Conservation (phyloP, 1,140 invertebrate species). For the Anadara kagoshimensis region DNA sequence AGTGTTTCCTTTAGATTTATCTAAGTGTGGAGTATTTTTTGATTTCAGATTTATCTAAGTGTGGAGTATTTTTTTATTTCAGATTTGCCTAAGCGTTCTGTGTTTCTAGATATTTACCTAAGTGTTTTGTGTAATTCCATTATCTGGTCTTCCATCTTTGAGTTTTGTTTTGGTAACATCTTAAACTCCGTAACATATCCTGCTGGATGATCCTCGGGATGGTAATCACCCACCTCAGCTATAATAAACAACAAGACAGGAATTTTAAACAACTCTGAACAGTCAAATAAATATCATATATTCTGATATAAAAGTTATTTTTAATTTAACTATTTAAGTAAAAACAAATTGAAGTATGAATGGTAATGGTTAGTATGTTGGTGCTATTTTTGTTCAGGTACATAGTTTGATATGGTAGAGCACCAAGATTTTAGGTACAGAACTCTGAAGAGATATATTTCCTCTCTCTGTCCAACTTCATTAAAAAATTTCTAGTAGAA, state of each 20-base stretch:
- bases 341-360: too few relatives aligned
- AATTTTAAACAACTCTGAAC: background rate
- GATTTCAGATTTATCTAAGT: background rate
- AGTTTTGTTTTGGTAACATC: conserved; percentile 92
- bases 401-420: too few relatives aligned
- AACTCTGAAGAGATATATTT: too few relatives aligned
- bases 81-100: conserved; percentile 75
- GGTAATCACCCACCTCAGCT: conserved; percentile 97
- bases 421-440: too few relatives aligned
- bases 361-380: too few relatives aligned
- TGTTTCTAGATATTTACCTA: conserved; percentile 76
- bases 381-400: too few relatives aligned
- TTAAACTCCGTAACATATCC: conserved; percentile 95
- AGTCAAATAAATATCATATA: background rate
- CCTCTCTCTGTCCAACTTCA: too few relatives aligned
- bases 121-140: conserved; percentile 87
- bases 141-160: conserved; percentile 90
- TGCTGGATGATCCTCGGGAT: conserved; percentile 86
- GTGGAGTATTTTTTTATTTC: background rate
- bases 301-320: too few relatives aligned
- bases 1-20: background rate
- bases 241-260: conserved; percentile 34
- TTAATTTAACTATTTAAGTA: too few relatives aligned
- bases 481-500: too few relatives aligned
- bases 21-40: background rate